Conservation (phyloP, 2,797 vertebrate genomes). For the Enteromius trimaculatus region DNA sequence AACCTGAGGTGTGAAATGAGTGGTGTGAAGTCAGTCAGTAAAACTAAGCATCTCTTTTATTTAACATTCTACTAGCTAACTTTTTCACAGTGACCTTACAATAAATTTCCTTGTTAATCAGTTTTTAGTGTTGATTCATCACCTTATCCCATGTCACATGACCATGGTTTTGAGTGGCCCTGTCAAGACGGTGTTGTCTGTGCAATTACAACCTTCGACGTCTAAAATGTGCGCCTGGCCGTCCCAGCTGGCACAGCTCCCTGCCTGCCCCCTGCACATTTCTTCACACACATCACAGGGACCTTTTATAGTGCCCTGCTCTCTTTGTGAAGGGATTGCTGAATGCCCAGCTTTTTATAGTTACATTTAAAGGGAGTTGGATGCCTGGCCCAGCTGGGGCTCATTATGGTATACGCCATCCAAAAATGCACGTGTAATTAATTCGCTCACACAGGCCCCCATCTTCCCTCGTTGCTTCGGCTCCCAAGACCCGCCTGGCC, state of each 20-base stretch:
- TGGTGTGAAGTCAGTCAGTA: slow-evolving; percentile 41
- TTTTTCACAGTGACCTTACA: neutral
- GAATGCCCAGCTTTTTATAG: slow-evolving; percentile 81
- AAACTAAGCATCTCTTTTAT: slow-evolving; percentile 43
- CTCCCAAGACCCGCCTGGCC: slow-evolving; percentile 64
- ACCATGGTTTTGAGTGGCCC: slow-evolving; percentile 4
- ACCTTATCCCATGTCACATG: neutral
- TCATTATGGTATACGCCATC: slow-evolving; percentile 91
- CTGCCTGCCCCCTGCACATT: slow-evolving; percentile 54
- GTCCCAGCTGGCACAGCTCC: slow-evolving; percentile 50
- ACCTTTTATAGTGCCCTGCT: slow-evolving; percentile 64
- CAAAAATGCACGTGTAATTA: slow-evolving; percentile 94
- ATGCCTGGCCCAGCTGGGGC: slow-evolving; percentile 90
- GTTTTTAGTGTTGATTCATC: slow-evolving; percentile 7
- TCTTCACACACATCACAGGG: slow-evolving; percentile 61
- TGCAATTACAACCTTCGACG: slow-evolving; percentile 20
- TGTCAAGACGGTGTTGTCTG: slow-evolving; percentile 9
- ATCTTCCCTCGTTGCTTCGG: slow-evolving; percentile 40
- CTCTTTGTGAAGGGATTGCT: slow-evolving; percentile 63
- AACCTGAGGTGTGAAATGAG: slow-evolving; percentile 48
- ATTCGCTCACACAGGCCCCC: slow-evolving; percentile 82
- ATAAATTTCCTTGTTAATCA: neutral
- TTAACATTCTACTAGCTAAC: slow-evolving; percentile 14
- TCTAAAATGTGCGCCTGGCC: slow-evolving; percentile 41
- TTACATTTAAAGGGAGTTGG: slow-evolving; percentile 91